Base-by-base conservation (phyloP, 2,888 invertebrate genomes). In the Erebia epiphron region DNA sequence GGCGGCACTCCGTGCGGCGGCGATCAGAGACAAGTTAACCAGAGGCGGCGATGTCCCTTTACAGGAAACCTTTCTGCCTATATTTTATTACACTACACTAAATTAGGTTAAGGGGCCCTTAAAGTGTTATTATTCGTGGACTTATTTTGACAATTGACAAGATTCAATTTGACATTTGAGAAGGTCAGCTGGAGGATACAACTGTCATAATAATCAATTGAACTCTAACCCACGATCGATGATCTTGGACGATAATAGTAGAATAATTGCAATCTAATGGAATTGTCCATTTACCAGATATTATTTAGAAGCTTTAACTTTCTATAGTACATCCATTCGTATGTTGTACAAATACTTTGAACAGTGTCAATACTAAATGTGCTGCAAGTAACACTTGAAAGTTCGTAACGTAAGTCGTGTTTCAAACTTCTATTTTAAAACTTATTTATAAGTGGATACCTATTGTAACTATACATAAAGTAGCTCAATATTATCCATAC, bases 141-240 rank as follows among this genome's bases (percentile, higher is more conserved):
- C 21, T 21, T 21, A 21, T 21, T 21, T 21, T 21, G 21, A 21
- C 21, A 21, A 21, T 21, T 21, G 21, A 21, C 21, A 21, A 21
- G 21, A 21, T 21, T 4, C 4, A 9, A 35, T 66, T 56, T 49
- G 16, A 18, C 49, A 56, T 50, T 9, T 63, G 26, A 13, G 49
- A 63, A 64, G 50, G 64, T 64, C 52, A 54, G 8, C 52, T 62
- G 62, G 21, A 62, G 62, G 62, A 62, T 21, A 62, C 21, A 8
- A 14, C 8, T 18, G 46, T 62, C 62, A 49, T 49, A 62, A 49
- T 62, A 49, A 61, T 35, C 35, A 7, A 35, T 35, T 26, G 26
- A 26, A 2, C 26, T 26, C 21, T 1, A 21, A 21, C 21, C 21
- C 26, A 35, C 7, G 35, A 61, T 46, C 35, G 9, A 58, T 35